Evolutionary conservation across 2,113 vertebrate genomes (phyloP), one percentile per base, ranked within the genome.

Genomic region (Ictalurus punctatus): DNA sequence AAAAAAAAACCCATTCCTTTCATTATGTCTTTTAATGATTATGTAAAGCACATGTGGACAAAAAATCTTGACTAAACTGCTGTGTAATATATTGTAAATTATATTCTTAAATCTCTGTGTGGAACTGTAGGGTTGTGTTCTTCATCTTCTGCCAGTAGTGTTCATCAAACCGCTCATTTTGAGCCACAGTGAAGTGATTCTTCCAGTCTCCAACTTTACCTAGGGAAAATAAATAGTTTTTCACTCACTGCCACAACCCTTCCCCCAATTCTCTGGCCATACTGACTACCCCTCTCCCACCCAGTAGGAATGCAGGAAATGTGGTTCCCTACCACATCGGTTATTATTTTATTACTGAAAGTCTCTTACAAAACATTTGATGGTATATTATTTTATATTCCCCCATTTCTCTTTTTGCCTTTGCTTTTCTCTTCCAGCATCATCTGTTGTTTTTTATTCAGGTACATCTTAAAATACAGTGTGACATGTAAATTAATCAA

Each of bases 121-220:
- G 80, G 58, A 95, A 94, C 25, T 61, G 44, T 6, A 94, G 84
- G 10, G 86, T 88, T 73, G 89, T 56, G 58, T 93, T 61, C 81
- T 88, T 94, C 93, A 95, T 94, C 80, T 93, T 95, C 44, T 89
- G 71, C 92, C 92, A 88, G 85, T 93, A 95, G 86, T 94, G 89
- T 90, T 94, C 89, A 79, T 94, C 94, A 93, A 96, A 95, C 48
- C 76, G 44, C 73, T 96, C 92, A 83, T 90, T 93, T 91, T 95
- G 94, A 67, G 92, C 85, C 37, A 94, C 93, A 23, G 94, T 95
- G 91, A 23, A 23, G 94, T 95, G 91, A 23, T 67, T 90, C 37
- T 94, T 95, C 93, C 89, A 92, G 86, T 95, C 89, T 23, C 87
- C 93, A 54, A 96, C 94, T 91, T 95, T 96, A 69, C 92, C 94